Evolutionary conservation across 2,113 vertebrate species (phyloP).

Genomic region (Gymnobelideus leadbeateri): DNA sequence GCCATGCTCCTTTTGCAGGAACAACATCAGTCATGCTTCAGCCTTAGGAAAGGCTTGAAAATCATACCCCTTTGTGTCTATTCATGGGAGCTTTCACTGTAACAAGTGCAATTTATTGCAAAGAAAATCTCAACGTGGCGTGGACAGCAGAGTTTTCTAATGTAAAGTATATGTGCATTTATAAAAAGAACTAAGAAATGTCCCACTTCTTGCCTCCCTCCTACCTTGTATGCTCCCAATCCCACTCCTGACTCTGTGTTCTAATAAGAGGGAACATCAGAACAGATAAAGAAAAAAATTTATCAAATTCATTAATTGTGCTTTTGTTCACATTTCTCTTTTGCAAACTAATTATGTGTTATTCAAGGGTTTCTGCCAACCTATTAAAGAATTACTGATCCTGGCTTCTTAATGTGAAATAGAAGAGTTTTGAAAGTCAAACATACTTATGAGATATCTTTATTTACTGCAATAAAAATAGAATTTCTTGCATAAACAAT

Average conservation of each 20-base stretch:
- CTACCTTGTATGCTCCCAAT: neutral
- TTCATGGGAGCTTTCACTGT: neutral
- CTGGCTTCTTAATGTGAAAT: conserved; percentile 32
- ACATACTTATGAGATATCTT: conserved; percentile 22
- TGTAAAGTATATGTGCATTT: neutral
- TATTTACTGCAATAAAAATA: conserved; percentile 14
- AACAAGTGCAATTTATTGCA: neutral
- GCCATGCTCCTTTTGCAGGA: neutral
- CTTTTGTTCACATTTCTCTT: conserved; percentile 21
- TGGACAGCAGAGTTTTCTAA: neutral
- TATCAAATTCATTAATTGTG: conserved; percentile 8
- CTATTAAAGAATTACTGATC: conserved; percentile 40
- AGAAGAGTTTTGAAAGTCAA: conserved; percentile 54
- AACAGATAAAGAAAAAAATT: conserved; percentile 6
- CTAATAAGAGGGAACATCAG: neutral
- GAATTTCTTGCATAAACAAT: neutral
- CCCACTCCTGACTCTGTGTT: neutral
- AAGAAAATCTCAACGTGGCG: neutral
- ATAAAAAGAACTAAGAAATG: neutral
- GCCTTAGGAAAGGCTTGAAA: neutral
- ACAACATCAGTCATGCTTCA: neutral
- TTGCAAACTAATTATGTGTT: conserved; percentile 44
- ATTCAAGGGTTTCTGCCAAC: conserved; percentile 38
- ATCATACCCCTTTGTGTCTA: neutral
- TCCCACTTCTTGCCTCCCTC: neutral